Conservation (phyloP, 2,888 invertebrate genomes). For the Caenorhabditis wallacei region DNA sequence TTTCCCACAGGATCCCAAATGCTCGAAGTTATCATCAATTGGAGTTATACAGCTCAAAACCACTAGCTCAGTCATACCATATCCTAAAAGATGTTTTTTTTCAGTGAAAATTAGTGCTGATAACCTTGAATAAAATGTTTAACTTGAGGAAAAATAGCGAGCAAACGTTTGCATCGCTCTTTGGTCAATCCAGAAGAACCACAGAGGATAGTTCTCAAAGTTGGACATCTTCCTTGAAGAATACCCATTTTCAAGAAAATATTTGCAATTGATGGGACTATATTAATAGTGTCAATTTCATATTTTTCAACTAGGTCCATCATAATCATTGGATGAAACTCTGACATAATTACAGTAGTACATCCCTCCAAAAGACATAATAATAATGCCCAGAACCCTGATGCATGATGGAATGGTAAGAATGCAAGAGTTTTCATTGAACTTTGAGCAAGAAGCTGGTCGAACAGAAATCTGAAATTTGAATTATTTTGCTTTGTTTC, state of each 20-base stretch:
- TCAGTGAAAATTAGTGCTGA: background rate
- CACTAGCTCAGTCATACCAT: slow-evolving; percentile 79
- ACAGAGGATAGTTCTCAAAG: slow-evolving; percentile 72
- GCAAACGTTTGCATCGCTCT: slow-evolving; percentile 69
- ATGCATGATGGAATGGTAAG: slow-evolving; percentile 80
- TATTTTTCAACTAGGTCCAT: slow-evolving; percentile 77
- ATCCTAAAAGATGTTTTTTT: slow-evolving; percentile 61
- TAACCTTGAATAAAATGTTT: slow-evolving; percentile 78
- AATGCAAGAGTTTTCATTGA: slow-evolving; percentile 74
- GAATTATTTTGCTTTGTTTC: too few species aligned
- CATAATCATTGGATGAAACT: slow-evolving; percentile 76
- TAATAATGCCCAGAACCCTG: slow-evolving; percentile 80
- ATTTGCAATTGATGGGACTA: slow-evolving; percentile 77
- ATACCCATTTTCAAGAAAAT: slow-evolving; percentile 50
- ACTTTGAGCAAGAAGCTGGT: slow-evolving; percentile 52
- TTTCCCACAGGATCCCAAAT: slow-evolving; percentile 73
- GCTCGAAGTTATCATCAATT: slow-evolving; percentile 50
- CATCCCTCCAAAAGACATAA: slow-evolving; percentile 79
- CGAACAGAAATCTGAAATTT: slow-evolving; percentile 67
- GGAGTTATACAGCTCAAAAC: slow-evolving; percentile 75
- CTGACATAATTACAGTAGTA: slow-evolving; percentile 74
- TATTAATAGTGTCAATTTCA: slow-evolving; percentile 75
- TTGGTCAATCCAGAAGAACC: slow-evolving; percentile 75
- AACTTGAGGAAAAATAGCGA: slow-evolving; percentile 74
- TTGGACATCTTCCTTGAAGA: slow-evolving; percentile 52